Percentiles rank a stretch among this genome's conserved stretches.
phyloP scores from a whole-genome alignment of 2,113 vertebrate species.

The Hucho hucho region DNA sequence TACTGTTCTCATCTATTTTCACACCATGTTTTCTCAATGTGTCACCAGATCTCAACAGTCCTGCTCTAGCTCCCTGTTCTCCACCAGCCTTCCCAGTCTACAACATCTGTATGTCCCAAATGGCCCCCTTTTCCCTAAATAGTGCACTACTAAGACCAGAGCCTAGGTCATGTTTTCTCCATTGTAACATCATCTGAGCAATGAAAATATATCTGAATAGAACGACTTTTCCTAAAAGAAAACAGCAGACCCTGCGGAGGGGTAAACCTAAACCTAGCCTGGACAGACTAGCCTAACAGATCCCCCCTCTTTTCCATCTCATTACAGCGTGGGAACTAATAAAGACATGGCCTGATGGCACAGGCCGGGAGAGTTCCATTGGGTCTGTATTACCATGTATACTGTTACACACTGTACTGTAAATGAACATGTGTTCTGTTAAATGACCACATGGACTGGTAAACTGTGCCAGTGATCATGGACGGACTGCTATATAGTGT shows the following conservation, averaged over 20 bases:
- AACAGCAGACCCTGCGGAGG: background rate
- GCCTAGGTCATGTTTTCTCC: too few relatives aligned
- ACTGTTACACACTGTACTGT: constrained; percentile 13
- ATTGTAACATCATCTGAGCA: too few relatives aligned
- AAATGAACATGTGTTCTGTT: constrained; percentile 37
- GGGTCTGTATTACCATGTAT: constrained; percentile 40
- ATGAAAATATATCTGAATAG: too few relatives aligned
- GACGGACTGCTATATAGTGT: constrained; percentile 6
- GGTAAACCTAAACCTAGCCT: background rate
- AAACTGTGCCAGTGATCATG: constrained; percentile 12
- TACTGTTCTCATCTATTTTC: constrained; percentile 69
- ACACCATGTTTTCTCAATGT: constrained; percentile 64
- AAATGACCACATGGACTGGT: constrained; percentile 19
- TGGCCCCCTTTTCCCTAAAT: background rate
- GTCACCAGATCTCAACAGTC: constrained; percentile 65
- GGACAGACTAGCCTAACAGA: background rate
- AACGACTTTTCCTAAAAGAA: background rate
- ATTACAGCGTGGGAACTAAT: constrained; percentile 40
- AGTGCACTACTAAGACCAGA: too few relatives aligned
- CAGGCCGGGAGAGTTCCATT: constrained; percentile 8
- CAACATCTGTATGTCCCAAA: constrained; percentile 12
- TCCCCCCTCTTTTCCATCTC: background rate
- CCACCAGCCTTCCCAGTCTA: constrained; percentile 33
- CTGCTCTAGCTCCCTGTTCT: constrained; percentile 30
- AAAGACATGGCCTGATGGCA: constrained; percentile 35